Evolutionary conservation across 2,888 invertebrate genomes (phyloP), one percentile per base, ranked within the genome.

Genomic region (Dioctria rufipes): DNA sequence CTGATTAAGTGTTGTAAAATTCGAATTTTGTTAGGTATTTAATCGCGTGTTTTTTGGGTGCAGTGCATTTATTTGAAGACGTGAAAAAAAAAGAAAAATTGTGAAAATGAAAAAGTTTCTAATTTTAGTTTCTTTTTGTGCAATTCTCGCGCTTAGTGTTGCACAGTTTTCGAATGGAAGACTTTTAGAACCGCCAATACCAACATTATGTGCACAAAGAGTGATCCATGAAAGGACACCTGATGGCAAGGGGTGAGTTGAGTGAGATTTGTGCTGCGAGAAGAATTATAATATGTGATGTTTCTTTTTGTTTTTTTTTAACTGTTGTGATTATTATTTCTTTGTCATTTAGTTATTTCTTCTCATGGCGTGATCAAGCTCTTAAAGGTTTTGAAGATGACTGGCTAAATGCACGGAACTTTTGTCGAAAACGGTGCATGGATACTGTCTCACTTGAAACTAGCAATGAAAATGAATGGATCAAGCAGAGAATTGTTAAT

Each of bases 391-490:
- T 93, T 69, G 95, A 96, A 88, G 92, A 94, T 84, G 95, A 96
- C 89, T 96, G 96, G 96, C 89, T 96, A 83, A 93, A 93, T 67
- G 95, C 93, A 39, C 92, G 96, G 86, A 96, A 96, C 88, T 95
- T 92, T 89, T 96, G 96, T 89, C 92, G 96, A 82, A 93, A 95
- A 89, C 93, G 95, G 81, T 96, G 96, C 89, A 96, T 96, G 96
- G 96, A 96, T 89, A 92, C 95, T 71, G 94, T 96, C 66, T 95
- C 95, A 3, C 88, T 96, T 85, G 96, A 96, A 90, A 95, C 95
- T 79, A 94, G 94, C 84, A 93, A 93, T 80, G 96, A 96, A 89
- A 96, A 96, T 86, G 95, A 96, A 88, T 96, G 95, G 93, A 92
- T 96, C 86, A 96, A 96, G 88, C 92, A 93, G 82, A 92, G 93